Base-by-base conservation (phyloP, 2,797 vertebrate species). In the Sebastes vulpes region DNA sequence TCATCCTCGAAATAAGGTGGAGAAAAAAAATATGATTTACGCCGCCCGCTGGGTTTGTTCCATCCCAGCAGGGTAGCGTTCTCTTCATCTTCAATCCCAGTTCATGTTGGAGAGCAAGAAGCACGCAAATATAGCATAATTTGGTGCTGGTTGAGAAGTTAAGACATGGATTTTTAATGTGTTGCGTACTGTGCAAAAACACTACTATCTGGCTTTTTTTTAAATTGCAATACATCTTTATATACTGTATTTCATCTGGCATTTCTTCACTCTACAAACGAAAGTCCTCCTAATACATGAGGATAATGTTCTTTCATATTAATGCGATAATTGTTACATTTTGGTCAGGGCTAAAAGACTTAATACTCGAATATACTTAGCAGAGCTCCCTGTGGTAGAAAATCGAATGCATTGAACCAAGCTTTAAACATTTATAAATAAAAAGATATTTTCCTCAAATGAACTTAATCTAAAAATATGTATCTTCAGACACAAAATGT, bases 41-140 rank as follows among this genome's bases (percentile, higher is more conserved):
- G 59, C 67, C 65, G 54, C 83, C 76, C 2, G 14, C 72, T 77
- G 82, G 69, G 60, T 56, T 65, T 78, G 58, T 77, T 83, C 72
- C 61, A 77, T 67, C 73, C 28, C 38, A 74, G 79, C 53, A 28
- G 42, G 77, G 38, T 65, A 61, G 31, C 53, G 29, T 74, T 58
- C 21, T 69, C 74, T 75, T 84, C 12, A 32, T 81, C 35, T 65
- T 63, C 12, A 50, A 58, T 29, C 25, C 50, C 32, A 46, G 26
- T 23, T 65, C 21, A 53, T 18, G 9, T 10, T 23, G 29, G 59
- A 31, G n/a, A 76, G 28, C 71, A 56, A 0, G 12, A 71, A 61
- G 21, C 68, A 46, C 5, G 6, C 26, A 60, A 52, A 72, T 23
- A 64, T 20, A 60, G 52, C 72, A 32, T 63, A 12, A 80, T 78